Base-by-base conservation (phyloP, 1,140 invertebrate species). In the Polypedilum vanderplanki region DNA sequence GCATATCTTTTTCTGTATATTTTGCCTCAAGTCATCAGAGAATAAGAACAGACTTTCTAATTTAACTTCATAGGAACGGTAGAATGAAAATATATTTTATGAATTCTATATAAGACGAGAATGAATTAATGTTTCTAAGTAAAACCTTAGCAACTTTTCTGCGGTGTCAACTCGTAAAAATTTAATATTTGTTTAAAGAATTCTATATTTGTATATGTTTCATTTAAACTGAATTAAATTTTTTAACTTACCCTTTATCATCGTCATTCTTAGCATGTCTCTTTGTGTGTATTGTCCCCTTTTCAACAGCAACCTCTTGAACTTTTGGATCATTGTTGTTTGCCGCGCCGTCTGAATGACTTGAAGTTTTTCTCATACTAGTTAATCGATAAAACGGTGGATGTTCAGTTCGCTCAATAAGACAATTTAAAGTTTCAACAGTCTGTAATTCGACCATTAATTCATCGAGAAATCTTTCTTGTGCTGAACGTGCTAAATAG, bases 381-480 rank as follows among this genome's bases (percentile, higher is more conserved):
- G 94, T 96, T 75, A 98, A 86, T 24, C 97, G 87, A 84, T 97
- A 99, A 84, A 97, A 99, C 0, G 97, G 97, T 33, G 97, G 96
- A 0, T 97, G 98, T 86, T 99, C 96, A 0, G 95, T 98, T 73
- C 96, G 85, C 82, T 98, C 97, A 77, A 98, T 97, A 75, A 96
- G 86, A 81, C 95, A 96, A 83, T 96, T 97, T 3, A 98, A 85
- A 0, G 95, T 97, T 83, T 98, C 97, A 1, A 98, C 95, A 0
- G 96, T 97, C 84, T 97, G 93, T 65, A 99, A 85, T 84, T 99
- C 97, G 12, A 90, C 90, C 93, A 99, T 97, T 85, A 99, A 90
- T 83, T 99, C 96, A 79, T 99, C 96, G 3, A 99, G 87, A 1
- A 99, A 87, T 73, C 94, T 87, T 81, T 97, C 94, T 0, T 96